Evolutionary conservation across 2,888 invertebrate species (phyloP).

Genomic region (Antitype chi): DNA sequence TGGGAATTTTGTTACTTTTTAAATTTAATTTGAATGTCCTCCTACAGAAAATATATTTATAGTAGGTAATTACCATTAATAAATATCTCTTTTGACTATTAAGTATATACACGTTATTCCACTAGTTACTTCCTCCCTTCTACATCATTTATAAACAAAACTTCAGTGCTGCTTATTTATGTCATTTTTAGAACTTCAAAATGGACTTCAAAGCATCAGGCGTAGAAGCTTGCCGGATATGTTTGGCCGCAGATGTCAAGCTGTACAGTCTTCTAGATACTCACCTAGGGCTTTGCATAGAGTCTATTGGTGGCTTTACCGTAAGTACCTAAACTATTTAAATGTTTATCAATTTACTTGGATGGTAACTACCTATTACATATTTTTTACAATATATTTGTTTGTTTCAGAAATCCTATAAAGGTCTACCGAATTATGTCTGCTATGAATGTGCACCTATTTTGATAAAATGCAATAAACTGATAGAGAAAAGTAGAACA

Average conservation of each 20-base stretch:
- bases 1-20: too few relatives aligned
- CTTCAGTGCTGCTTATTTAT: too few relatives aligned
- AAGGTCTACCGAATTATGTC: constrained; percentile 71
- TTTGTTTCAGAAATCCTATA: constrained; percentile 37
- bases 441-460: constrained; percentile 71
- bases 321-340: constrained; percentile 41
- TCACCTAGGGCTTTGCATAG: constrained; percentile 62
- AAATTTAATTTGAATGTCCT: too few relatives aligned
- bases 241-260: constrained; percentile 67
- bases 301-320: constrained; percentile 45
- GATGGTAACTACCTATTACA: background rate
- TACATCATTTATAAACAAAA: background rate
- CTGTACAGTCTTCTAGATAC: constrained; percentile 64
- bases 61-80: too few relatives aligned
- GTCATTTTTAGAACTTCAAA: background rate
- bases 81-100: too few relatives aligned
- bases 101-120: background rate
- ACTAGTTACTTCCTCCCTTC: background rate
- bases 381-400: too few relatives aligned
- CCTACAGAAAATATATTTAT: too few relatives aligned
- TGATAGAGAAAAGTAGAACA: constrained; percentile 68
- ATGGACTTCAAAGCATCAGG: constrained; percentile 65
- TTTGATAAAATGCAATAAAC: constrained; percentile 66
- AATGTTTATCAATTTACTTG: background rate
- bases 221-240: constrained; percentile 71